A percentile compares a stretch with the other conserved stretches of the same genome.
These are phyloP conservation scores for Sebastes itinus DNA, from an alignment of 2,797 vertebrate genomes.

Conservation along the genomic window DNA sequence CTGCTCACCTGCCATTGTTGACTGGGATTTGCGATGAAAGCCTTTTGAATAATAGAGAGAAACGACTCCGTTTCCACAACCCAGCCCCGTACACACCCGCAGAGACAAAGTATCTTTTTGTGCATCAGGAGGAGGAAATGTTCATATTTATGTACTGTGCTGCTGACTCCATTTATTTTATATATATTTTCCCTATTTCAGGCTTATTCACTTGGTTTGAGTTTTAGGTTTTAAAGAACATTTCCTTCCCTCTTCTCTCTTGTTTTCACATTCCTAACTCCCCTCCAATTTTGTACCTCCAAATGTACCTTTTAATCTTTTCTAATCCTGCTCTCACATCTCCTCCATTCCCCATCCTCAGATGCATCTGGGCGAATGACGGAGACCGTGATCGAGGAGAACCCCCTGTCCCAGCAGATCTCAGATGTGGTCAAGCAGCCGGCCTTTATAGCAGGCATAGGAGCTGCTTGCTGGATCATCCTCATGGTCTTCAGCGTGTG, in stretches of 20 bases:
- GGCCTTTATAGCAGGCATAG: slow-evolving; percentile 98
- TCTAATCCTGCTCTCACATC: not conserved
- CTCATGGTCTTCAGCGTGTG: slow-evolving; percentile 99
- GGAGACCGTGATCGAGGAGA: slow-evolving; percentile 57
- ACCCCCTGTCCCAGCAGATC: slow-evolving; percentile 94
- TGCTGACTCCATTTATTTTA: slow-evolving; percentile 22
- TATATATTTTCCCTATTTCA: slow-evolving; percentile 26
- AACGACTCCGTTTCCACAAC: slow-evolving; percentile 32
- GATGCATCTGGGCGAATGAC: slow-evolving; percentile 80
- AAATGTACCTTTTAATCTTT: not conserved
- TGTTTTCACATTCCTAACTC: slow-evolving; percentile 4
- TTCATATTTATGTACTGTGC: slow-evolving; percentile 32
- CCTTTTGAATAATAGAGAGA: slow-evolving; percentile 59
- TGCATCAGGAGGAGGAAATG: slow-evolving; percentile 13
- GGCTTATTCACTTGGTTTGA: slow-evolving; percentile 17
- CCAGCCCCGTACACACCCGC: slow-evolving; percentile 23
- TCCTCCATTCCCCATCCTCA: slow-evolving; percentile 31
- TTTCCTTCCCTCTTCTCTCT: not conserved
- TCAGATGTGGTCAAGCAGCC: slow-evolving; percentile 98
- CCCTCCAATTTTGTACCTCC: not conserved
- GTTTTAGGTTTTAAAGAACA: slow-evolving; percentile 1
- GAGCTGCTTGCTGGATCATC: slow-evolving; percentile 97
- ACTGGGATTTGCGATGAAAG: slow-evolving; percentile 54
- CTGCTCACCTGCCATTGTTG: slow-evolving; percentile 65
- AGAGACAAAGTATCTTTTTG: slow-evolving; percentile 48